Conservation (phyloP, 2,113 vertebrate genomes). For the Pelobates fuscus region DNA sequence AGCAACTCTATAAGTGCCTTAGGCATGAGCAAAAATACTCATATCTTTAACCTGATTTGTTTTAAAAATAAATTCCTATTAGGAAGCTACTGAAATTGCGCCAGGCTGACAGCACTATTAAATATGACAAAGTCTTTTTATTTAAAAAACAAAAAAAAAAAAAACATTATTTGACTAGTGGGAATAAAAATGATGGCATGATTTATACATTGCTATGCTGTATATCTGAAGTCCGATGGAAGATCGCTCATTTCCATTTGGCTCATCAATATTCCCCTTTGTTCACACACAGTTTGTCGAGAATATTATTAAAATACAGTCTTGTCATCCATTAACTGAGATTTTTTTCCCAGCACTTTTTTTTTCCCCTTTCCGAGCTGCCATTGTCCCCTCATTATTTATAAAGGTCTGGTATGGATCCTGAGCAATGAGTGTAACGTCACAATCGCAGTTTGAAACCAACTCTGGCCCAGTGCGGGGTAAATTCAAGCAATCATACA, state of each 20-base stretch:
- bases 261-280: constrained; percentile 49
- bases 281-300: constrained; percentile 39
- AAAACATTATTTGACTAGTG: no score
- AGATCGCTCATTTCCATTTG: constrained; percentile 54
- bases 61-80: no score
- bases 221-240: constrained; percentile 55
- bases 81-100: constrained; percentile 35
- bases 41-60: no score
- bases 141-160: no score
- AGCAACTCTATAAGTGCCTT: no score
- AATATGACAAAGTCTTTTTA: constrained; percentile 65
- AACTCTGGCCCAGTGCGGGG: no score
- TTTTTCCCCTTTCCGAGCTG: no score
- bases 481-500: no score
- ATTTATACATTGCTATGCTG: constrained; percentile 57
- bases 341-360: no score
- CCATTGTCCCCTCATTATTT: constrained; percentile 8
- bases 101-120: constrained; percentile 64
- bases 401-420: constrained; percentile 11
- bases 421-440: background rate
- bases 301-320: constrained; percentile 49
- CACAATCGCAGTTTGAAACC: no score
- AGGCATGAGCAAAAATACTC: no score
- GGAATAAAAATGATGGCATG: constrained; percentile 47
- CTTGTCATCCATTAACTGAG: background rate